Conservation (phyloP, 2,888 invertebrate species). For the Coremacera marginata region DNA sequence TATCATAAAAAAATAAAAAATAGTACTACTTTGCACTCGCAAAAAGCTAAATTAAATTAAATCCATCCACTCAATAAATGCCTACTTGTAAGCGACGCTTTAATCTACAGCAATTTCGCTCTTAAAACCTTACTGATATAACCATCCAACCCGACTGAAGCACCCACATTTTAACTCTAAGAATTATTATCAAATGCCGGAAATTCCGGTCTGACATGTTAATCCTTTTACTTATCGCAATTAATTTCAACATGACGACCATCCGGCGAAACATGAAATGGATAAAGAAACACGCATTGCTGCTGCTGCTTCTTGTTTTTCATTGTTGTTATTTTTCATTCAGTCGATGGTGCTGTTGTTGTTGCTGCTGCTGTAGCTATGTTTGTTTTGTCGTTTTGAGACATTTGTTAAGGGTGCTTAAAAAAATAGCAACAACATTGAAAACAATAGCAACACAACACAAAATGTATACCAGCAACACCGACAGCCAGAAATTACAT, state of each 20-base stretch:
- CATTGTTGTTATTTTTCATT: background rate
- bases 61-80: constrained; percentile 15
- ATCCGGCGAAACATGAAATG: constrained; percentile 47
- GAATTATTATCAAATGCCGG: constrained; percentile 62
- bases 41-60: constrained; percentile 18
- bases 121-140: too few species aligned
- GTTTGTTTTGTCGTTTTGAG: constrained; percentile 33
- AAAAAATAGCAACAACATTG: constrained; percentile 37
- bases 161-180: background rate
- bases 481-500: background rate
- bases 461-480: background rate
- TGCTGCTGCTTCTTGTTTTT: background rate
- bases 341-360: background rate
- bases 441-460: background rate
- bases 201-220: constrained; percentile 61
- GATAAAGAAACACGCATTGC: constrained; percentile 21
- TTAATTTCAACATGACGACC: constrained; percentile 58
- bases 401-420: constrained; percentile 1
- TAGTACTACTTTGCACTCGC: background rate
- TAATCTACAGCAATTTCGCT: too few species aligned
- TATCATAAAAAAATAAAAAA: background rate
- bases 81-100: background rate
- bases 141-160: background rate
- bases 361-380: background rate
- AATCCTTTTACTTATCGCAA: constrained; percentile 65